Percentiles rank a stretch among this genome's conserved stretches.
Conservation (phyloP, 53 echinoderm and acorn worm species). For the Echinarachnius parma region DNA sequence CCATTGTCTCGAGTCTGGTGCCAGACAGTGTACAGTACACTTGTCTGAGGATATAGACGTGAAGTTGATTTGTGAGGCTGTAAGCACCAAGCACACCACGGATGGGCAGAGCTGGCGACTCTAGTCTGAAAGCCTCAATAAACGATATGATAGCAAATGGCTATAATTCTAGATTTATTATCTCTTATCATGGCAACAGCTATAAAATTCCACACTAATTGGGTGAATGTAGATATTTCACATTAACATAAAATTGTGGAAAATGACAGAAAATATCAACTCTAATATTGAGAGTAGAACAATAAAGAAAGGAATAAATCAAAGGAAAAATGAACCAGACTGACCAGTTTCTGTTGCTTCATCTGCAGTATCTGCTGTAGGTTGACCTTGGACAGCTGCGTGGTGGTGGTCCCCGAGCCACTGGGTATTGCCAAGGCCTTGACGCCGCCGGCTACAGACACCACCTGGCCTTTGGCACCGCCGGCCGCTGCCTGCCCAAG, state of each 20-base stretch:
- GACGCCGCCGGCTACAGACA: slow-evolving; percentile 56
- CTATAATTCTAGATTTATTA: too few species aligned
- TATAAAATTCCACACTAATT: too few species aligned
- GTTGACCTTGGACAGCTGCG: slow-evolving; percentile 67
- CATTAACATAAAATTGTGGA: too few species aligned
- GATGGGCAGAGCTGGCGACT: too few species aligned
- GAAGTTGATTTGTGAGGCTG: too few species aligned
- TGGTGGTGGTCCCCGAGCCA: slow-evolving; percentile 45
- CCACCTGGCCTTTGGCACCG: slow-evolving; percentile 68
- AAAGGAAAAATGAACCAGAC: not conserved
- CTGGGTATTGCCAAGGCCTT: slow-evolving; percentile 72
- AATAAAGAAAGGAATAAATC: not conserved
- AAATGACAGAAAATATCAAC: not conserved
- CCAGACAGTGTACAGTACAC: too few species aligned
- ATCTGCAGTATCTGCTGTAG: slow-evolving; percentile 82
- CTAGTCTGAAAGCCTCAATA: too few species aligned
- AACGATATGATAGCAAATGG: too few species aligned
- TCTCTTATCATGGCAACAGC: too few species aligned
- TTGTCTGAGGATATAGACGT: too few species aligned
- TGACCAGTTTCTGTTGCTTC: slow-evolving; percentile 87
- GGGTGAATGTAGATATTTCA: not conserved
- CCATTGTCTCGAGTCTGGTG: too few species aligned
- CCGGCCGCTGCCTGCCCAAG: slow-evolving; percentile 56
- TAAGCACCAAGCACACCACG: too few species aligned
- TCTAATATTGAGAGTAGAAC: not conserved